Conservation (phyloP, 2,113 vertebrate genomes). For the Ptilonorhynchus violaceus region DNA sequence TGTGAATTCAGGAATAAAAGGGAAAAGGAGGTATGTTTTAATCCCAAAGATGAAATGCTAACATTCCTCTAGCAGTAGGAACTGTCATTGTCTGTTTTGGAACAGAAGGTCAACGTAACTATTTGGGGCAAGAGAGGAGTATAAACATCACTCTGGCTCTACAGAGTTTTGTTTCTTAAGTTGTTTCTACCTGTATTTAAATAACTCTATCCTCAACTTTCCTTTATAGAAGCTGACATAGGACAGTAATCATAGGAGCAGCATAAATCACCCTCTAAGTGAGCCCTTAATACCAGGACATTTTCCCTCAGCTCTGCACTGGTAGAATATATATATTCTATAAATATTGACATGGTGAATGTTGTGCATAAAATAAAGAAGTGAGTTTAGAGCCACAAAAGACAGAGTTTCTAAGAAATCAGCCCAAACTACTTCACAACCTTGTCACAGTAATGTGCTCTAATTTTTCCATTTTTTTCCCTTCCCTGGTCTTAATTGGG, state of each 20-base stretch:
- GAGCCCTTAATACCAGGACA: neutral
- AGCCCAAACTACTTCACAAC: neutral
- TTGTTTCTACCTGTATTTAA: neutral
- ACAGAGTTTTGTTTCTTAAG: neutral
- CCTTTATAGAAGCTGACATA: neutral
- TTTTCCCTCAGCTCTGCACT: neutral
- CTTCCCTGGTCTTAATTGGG: neutral
- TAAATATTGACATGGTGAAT: neutral
- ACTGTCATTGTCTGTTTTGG: neutral
- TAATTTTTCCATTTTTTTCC: neutral
- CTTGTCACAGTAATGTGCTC: neutral
- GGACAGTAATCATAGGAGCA: neutral
- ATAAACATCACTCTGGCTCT: neutral
- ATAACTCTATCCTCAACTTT: neutral
- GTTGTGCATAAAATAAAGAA: neutral
- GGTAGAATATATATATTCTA: neutral
- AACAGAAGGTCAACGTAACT: neutral
- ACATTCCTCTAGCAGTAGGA: neutral
- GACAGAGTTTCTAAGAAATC: neutral
- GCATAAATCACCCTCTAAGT: neutral
- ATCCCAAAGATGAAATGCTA: neutral
- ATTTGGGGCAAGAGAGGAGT: rapidly evolving
- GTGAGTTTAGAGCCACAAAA: neutral
- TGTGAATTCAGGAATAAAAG: neutral
- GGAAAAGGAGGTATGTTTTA: neutral